These are phyloP conservation scores for Dasysyrphus tricinctus DNA, from an alignment of 2,888 invertebrate species.

Conservation along the genomic window DNA sequence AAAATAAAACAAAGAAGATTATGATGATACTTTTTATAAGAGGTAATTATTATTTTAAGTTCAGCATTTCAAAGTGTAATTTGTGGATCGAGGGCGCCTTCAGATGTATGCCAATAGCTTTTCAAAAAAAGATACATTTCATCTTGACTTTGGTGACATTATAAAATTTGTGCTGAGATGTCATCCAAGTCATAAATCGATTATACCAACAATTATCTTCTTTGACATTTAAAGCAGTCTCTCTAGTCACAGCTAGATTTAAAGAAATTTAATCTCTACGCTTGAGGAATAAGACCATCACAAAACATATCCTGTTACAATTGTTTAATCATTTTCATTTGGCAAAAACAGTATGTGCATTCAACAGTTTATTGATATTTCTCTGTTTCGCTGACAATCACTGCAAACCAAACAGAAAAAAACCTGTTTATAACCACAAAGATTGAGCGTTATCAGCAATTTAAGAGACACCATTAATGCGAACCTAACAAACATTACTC, in stretches of 20 bases:
- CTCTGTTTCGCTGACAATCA: background rate
- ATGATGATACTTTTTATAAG: conserved; percentile 14
- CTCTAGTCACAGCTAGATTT: background rate
- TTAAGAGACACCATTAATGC: conserved; percentile 15
- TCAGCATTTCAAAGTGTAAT: conserved; percentile 37
- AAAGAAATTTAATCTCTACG: background rate
- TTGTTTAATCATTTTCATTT: conserved; percentile 1
- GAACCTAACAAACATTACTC: conserved; percentile 45
- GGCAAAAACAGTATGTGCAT: background rate
- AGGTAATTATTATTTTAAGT: conserved; percentile 43
- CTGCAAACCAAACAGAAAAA: background rate
- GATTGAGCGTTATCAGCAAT: conserved; percentile 31
- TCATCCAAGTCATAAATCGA: background rate
- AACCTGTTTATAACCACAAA: conserved; percentile 27
- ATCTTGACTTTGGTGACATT: background rate
- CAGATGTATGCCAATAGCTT: conserved; percentile 32
- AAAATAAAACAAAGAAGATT: conserved; percentile 25
- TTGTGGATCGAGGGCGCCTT: conserved; percentile 40
- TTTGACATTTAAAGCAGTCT: background rate
- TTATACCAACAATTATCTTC: background rate
- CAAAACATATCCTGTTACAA: conserved; percentile 1
- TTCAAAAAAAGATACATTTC: background rate
- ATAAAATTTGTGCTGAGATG: too few relatives aligned
- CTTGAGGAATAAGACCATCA: background rate
- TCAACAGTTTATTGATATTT: background rate